Evolutionary conservation across 92 coral and sea anemone species (phyloP).

Genomic region (Epizoanthus stellaris): DNA sequence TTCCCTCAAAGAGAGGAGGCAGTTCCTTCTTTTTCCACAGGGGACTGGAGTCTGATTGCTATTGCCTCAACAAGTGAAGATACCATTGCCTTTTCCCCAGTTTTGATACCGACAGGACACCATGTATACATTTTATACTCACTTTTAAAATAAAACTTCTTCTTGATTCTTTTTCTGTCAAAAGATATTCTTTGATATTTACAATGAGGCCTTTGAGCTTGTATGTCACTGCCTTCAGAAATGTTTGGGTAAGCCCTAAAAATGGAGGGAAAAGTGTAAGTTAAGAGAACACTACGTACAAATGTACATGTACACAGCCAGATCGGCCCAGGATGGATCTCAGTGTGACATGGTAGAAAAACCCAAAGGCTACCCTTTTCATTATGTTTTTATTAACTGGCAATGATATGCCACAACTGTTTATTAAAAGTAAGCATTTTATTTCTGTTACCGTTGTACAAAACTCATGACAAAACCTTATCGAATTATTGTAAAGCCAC

Average conservation of each 20-base stretch:
- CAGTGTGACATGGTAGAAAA: too few relatives aligned
- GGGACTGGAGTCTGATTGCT: neutral
- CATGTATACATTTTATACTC: slow-evolving; percentile 28
- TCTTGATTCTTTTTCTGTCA: slow-evolving; percentile 80
- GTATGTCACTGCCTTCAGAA: slow-evolving; percentile 80
- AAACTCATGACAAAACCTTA: too few relatives aligned
- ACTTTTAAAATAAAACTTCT: slow-evolving; percentile 89
- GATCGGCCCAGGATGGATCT: too few relatives aligned
- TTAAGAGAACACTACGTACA: neutral
- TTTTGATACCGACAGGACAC: neutral
- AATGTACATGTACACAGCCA: too few relatives aligned
- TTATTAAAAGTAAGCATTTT: too few relatives aligned
- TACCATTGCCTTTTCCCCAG: neutral
- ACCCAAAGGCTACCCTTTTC: too few relatives aligned
- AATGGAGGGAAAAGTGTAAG: neutral
- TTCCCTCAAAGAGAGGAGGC: neutral
- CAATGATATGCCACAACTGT: too few relatives aligned
- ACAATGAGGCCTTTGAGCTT: slow-evolving; percentile 86
- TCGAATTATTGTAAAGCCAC: too few relatives aligned
- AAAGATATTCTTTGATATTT: slow-evolving; percentile 87
- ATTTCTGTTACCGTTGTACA: too few relatives aligned
- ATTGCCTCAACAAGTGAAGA: too few relatives aligned
- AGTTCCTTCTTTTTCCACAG: neutral
- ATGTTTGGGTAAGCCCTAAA: slow-evolving; percentile 75
- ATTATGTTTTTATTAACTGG: too few relatives aligned